Conservation (phyloP, 1,140 invertebrate species). For the Aphaenogaster rudis region DNA sequence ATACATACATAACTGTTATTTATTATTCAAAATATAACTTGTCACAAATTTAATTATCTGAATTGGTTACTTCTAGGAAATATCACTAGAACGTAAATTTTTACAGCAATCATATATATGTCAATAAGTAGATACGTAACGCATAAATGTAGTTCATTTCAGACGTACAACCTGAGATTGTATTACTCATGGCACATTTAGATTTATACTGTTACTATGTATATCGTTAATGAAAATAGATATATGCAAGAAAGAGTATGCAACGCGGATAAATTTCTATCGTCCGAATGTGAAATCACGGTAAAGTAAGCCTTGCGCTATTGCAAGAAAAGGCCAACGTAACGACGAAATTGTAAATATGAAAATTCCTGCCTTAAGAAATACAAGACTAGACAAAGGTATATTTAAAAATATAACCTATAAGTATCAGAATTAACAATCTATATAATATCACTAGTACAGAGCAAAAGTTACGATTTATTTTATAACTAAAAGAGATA, state of each 20-base stretch:
- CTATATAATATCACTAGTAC: constrained; percentile 75
- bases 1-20: constrained; percentile 35
- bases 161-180: constrained; percentile 37
- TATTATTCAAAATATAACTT: constrained; percentile 70
- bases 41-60: constrained; percentile 69
- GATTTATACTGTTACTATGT: constrained; percentile 60
- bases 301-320: constrained; percentile 66
- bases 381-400: constrained; percentile 83
- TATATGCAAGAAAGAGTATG: constrained; percentile 8
- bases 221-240: constrained; percentile 48
- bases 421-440: constrained; percentile 76
- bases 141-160: constrained; percentile 61
- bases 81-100: constrained; percentile 76
- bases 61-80: constrained; percentile 71
- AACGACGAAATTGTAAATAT: constrained; percentile 80
- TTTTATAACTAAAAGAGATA: constrained; percentile 78
- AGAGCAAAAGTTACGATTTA: constrained; percentile 79
- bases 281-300: constrained; percentile 57
- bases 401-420: constrained; percentile 75
- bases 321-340: constrained; percentile 74
- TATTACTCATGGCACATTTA: constrained; percentile 49
- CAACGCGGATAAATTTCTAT: constrained; percentile 41
- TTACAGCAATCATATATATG: constrained; percentile 68
- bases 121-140: constrained; percentile 72
- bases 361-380: constrained; percentile 86